Evolutionary conservation across 1,140 invertebrate genomes (phyloP), one percentile per base, ranked within the genome.

Genomic region (Hylyphantes graminicola): DNA sequence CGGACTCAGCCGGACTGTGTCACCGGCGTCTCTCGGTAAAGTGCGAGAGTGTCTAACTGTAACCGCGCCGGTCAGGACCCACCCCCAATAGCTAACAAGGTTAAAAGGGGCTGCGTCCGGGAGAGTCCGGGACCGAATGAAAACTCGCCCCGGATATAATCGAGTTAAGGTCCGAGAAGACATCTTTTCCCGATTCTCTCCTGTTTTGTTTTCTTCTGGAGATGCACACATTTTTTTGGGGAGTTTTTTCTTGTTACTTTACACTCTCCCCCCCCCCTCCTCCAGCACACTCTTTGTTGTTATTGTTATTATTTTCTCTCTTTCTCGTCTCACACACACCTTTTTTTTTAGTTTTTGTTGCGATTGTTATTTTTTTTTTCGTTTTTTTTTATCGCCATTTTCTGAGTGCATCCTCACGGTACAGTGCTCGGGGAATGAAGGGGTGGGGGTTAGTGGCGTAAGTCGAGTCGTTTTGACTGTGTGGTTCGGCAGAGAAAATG

Each of bases 391-490:
- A 65, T 83, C 80, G 80, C 61, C 72, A 83, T 83, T 75, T 83
- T 83, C 80, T 83, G 55, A 83, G 80, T 83, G 80, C 80, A 83
- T 74, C 80, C 50, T 81, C 80, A 57, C 21, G 80, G 80, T 50
- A 72, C 65, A 59, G 51, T 67, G 61, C 15, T 21, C 76, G 12
- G 51, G 11, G 64, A 35, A 35, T 35, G 53, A 51, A 21, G 8
- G 0, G 8, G 17, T n/a, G 17, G 10, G 50, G n/a, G 21, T 7
- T 1, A 78, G 50, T 48, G 76, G 76, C 7, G 17, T 35, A 53
- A 61, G 74, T 78, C 74, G 51, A 6, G 15, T 15, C 17, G 5
- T 35, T 35, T 35, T 35, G 5, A 35, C 35, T 5, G 35, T 35
- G 2, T 5, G 1, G 35, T 35, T 35, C 35, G 35, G 35, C 35